Percentiles rank a stretch among this genome's conserved stretches.
These are phyloP conservation scores for Selene dorsalis DNA, from an alignment of 2,797 vertebrate species.

Conservation along the genomic window DNA sequence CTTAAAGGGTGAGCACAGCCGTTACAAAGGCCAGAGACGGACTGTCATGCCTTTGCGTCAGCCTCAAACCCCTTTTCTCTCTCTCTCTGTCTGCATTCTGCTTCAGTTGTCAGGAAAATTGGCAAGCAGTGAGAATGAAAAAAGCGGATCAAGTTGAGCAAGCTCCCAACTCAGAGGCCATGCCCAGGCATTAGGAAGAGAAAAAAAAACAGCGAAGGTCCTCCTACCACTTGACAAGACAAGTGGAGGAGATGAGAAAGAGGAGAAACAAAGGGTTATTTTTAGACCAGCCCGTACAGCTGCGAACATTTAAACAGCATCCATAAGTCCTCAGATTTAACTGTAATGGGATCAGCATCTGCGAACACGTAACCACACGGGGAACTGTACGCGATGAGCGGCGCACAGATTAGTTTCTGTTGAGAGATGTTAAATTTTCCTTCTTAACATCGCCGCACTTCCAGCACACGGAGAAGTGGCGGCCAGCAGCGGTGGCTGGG, in stretches of 20 bases:
- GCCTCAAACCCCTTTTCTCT: slow-evolving; percentile 51
- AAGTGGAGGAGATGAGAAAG: slow-evolving; percentile 40
- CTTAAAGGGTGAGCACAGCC: slow-evolving; percentile 65
- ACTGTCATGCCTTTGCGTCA: slow-evolving; percentile 71
- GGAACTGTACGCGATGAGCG: slow-evolving; percentile 22
- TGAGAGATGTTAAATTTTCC: slow-evolving; percentile 31
- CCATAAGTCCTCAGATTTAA: slow-evolving; percentile 37
- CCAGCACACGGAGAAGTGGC: slow-evolving; percentile 25
- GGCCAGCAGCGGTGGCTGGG: slow-evolving; percentile 12
- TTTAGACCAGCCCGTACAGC: slow-evolving; percentile 70
- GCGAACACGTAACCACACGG: slow-evolving; percentile 38
- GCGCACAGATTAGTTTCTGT: slow-evolving; percentile 32
- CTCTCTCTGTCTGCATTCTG: slow-evolving; percentile 72
- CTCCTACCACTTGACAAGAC: slow-evolving; percentile 70
- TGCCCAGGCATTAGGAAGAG: slow-evolving; percentile 53
- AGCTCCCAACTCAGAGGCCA: slow-evolving; percentile 66
- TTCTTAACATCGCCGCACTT: slow-evolving; percentile 37
- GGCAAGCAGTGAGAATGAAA: slow-evolving; percentile 70
- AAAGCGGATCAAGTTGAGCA: slow-evolving; percentile 75
- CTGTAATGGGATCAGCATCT: slow-evolving; percentile 5
- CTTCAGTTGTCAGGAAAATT: slow-evolving; percentile 85
- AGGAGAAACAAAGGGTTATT: slow-evolving; percentile 62
- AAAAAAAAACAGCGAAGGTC: slow-evolving; percentile 53
- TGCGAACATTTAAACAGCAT: slow-evolving; percentile 54
- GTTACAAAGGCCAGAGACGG: slow-evolving; percentile 73